Base-by-base conservation (phyloP, 2,888 invertebrate genomes). In the Acronicta psi region DNA sequence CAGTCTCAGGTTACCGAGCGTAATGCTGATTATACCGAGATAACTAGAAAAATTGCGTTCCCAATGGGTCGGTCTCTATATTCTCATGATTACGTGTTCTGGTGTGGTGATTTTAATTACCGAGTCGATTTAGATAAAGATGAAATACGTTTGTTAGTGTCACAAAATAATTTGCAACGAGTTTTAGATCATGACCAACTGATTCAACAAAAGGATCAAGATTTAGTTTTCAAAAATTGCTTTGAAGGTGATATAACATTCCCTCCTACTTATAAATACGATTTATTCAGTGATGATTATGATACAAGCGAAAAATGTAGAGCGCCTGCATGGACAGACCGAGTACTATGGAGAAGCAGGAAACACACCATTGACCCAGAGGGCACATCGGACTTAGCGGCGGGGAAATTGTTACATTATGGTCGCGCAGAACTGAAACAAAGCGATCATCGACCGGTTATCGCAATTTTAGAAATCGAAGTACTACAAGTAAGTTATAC, bases 71-170 rank as follows among this genome's bases (percentile, higher is more conserved):
- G 98, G 61, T 97, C 97, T 0, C 92, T 99, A 7, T 97, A 98
- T 87, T 98, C 98, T 1, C 99, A 99, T 85, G 99, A 99, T 91
- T 99, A 99, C 87, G 97, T 99, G 1, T 99, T 99, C 90, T 99
- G 99, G 99, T 98, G 99, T 88, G 99, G 99, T 0, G 99, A 99
- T 93, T 99, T 99, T 88, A 99, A 99, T 89, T 99, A 99, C 86
- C 96, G 99, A 57, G 97, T 99, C 58, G 99, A 99, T 87, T 96
- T 99, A 95, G 97, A 98, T 71, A 98, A 98, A 84, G 99, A 99
- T 7, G 98, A 98, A 85, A 97, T 99, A 64, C 98, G 98, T 82
- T 96, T 97, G 59, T 94, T 98, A 64, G 96, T 99, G 0, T 95
- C 96, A 56, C 95, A 96, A 68, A 96, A 97, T 63, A 96, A 98